Evolutionary conservation across 1,140 invertebrate species (phyloP).

Genomic region (Aphelenchoides besseyi): DNA sequence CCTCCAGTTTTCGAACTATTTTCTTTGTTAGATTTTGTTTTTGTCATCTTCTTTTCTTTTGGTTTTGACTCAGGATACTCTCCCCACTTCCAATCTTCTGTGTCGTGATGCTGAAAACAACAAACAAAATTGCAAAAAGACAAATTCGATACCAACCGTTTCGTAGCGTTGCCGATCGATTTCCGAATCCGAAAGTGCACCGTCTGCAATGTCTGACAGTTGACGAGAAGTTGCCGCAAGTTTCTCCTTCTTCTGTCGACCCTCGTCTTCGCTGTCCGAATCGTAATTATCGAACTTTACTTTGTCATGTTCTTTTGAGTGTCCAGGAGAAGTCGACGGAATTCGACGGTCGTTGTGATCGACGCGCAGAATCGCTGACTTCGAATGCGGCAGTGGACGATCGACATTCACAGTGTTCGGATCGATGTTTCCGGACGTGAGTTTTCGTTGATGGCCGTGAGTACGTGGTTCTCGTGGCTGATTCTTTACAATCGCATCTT

Average conservation of each 20-base stretch:
- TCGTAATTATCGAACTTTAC: constrained; percentile 6
- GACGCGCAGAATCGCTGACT: constrained; percentile 8
- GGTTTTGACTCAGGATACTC: constrained; percentile 73
- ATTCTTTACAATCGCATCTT: not conserved
- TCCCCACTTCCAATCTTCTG: constrained; percentile 85
- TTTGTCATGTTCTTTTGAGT: not conserved
- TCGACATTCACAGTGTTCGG: not conserved
- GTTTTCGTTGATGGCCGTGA: constrained; percentile 26
- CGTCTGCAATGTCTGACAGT: constrained; percentile 48
- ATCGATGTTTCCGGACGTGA: constrained; percentile 18
- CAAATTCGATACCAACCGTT: not conserved
- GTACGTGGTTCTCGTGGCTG: not conserved
- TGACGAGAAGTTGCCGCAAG: not conserved
- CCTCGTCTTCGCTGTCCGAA: constrained; percentile 19
- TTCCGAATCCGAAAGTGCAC: constrained; percentile 59
- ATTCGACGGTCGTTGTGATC: not conserved
- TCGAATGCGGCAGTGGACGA: constrained; percentile 9
- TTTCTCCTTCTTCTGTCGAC: constrained; percentile 16
- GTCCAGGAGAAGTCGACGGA: not conserved
- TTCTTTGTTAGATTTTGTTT: not conserved
- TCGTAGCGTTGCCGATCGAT: constrained; percentile 40
- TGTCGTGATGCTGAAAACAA: constrained; percentile 35
- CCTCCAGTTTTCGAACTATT: constrained; percentile 16
- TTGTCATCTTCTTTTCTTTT: not conserved
- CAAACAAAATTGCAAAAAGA: constrained; percentile 16